Base-by-base conservation (phyloP, 1,140 invertebrate genomes). In the Heliconius hermathena region DNA sequence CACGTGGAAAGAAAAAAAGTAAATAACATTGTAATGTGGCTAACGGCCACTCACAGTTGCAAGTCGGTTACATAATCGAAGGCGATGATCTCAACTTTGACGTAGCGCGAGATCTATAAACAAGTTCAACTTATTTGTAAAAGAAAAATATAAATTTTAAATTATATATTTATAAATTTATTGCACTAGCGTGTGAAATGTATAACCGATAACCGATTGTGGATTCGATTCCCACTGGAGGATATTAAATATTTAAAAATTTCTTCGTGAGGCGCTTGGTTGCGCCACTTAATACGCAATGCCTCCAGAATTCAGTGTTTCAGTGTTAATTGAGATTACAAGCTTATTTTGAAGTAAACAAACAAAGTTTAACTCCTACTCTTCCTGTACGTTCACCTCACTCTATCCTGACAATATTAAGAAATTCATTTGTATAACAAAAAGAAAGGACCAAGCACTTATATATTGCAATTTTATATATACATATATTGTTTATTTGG, bases 1-100 rank as follows among this genome's bases (percentile, higher is more conserved):
- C 73, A 74, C 52, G 29, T 41, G 36, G 22, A 76, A 33, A 70
- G 11, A 76, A 22, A 70, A 75, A 76, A 76, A 41, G 13, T 41
- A 76, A 76, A 70, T 70, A 76, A 76, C 57, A 54, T 46, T 70
- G 54, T 60, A 60, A 76, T 57, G 57, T 8, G 33, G 22, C 5
- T 66, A 66, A 66, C 60, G 60, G 74, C 57, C 41, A 54, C 36
- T 70, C 26, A 60, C 60, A 36, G 60, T 76, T 60, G 60, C 22
- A 26, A 26, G 60, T 66, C 60, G 60, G 18, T 75, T 76, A 71
- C 74, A 70, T 76, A 76, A 76, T 41, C 60, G 60, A 66, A 70
- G 74, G 60, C 74, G 74, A 76, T 76, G 74, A 76, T 76, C 74
- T 76, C 60, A 76, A 46, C 74, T 46, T 41, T 18, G 36, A 26